Evolutionary conservation across 1,140 invertebrate genomes (phyloP).

Genomic region (Drosophila funebris): DNA sequence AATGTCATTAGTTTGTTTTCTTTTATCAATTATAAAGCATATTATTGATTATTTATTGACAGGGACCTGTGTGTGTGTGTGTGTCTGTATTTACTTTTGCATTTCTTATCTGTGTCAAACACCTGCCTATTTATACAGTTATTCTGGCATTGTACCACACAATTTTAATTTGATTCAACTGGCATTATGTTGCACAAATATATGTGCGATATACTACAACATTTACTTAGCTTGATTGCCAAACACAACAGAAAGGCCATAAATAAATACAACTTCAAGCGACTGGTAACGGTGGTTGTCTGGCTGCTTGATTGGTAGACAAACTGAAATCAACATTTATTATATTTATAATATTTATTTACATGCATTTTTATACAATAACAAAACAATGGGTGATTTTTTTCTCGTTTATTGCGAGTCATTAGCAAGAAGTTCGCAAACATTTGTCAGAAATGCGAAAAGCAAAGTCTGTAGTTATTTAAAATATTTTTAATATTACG

Average conservation of each 20-base stretch:
- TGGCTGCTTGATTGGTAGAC: slow-evolving; percentile 1
- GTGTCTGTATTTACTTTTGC: neutral
- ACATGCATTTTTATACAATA: neutral
- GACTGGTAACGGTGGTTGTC: neutral
- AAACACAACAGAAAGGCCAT: slow-evolving; percentile 1
- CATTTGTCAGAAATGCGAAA: neutral
- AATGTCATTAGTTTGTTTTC: neutral
- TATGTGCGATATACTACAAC: slow-evolving; percentile 4
- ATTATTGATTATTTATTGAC: slow-evolving; percentile 6
- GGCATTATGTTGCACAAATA: slow-evolving; percentile 5
- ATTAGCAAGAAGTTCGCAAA: neutral
- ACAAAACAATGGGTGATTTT: neutral
- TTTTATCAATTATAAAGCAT: neutral
- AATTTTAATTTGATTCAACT: slow-evolving; percentile 1
- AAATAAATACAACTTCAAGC: neutral
- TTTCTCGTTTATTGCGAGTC: neutral
- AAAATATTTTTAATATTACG: too few relatives aligned
- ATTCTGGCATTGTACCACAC: neutral
- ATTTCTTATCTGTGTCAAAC: neutral
- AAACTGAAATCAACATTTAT: slow-evolving; percentile 12
- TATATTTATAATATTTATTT: slow-evolving; percentile 10
- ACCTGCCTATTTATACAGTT: neutral
- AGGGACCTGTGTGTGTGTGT: neutral
- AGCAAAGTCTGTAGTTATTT: too few relatives aligned
- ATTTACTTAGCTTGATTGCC: slow-evolving; percentile 15